Evolutionary conservation across 1,140 invertebrate genomes (phyloP), one percentile per base, ranked within the genome.

Genomic region (Diploscapter pachys): DNA sequence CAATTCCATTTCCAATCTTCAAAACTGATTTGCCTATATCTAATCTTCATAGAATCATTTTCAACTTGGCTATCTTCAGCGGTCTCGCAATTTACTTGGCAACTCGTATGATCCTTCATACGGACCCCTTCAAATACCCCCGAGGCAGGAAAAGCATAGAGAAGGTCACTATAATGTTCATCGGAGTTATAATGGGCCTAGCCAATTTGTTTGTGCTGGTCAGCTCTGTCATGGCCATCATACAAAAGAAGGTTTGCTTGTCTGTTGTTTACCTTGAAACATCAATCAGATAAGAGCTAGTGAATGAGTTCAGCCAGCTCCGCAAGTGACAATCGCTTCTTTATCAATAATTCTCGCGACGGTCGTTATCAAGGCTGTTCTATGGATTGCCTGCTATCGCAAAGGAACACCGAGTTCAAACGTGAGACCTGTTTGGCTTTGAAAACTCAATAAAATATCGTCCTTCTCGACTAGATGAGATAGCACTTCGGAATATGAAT

Each of bases 131-230:
- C 9, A 71, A 67, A 51, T 72, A 72, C 55, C 71, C 71, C 11
- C 6, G 71, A 72, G 71, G 71, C 6, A 5, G 71, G n/a, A 52
- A 72, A 49, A 72, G 52, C 49, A 59, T 72, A 5, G 71, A 72
- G 54, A 13, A 50, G 5, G 65, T 72, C n/a, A 62, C 52, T 70
- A 67, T 72, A 9, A 72, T 72, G 48, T 72, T 72, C 52, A 72
- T 72, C 57, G 71, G 71, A 6, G 54, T 50, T 5, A 56, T 72
- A 53, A 72, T 72, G 71, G 71, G 71, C 49, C 63, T 72, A 63
- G 71, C 71, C 11, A 72, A 72, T 53, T 50, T 72, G 31, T 72
- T 31, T 52, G 54, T 72, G 4, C 52, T 72, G 11, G 63, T 72
- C 51, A 31, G 65, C 63, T 72, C 71, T 9, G 71, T 69, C 63